These are phyloP conservation scores for Acronicta aceris DNA, from an alignment of 2,888 invertebrate species.

Conservation along the genomic window DNA sequence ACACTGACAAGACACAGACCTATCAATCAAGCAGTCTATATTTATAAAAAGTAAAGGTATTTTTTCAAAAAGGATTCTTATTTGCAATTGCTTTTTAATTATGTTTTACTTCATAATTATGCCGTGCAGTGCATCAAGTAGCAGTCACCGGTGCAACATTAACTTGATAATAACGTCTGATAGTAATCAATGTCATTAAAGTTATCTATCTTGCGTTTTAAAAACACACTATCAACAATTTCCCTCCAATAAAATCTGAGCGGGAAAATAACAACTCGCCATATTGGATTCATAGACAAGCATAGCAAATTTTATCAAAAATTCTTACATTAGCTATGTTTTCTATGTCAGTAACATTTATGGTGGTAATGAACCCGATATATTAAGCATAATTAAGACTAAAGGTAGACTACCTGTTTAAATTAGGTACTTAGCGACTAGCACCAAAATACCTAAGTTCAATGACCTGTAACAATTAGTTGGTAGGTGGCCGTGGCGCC, in stretches of 20 bases:
- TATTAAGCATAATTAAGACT: conserved; percentile 32
- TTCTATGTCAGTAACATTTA: conserved; percentile 37
- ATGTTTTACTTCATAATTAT: too few relatives aligned
- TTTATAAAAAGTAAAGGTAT: background rate
- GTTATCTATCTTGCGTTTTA: too few relatives aligned
- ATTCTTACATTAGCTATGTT: conserved; percentile 25
- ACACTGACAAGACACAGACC: background rate
- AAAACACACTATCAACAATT: background rate
- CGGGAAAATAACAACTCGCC: conserved; percentile 28
- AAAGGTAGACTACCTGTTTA: conserved; percentile 38
- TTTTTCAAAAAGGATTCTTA: background rate
- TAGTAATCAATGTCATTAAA: too few relatives aligned
- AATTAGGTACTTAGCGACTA: conserved; percentile 33
- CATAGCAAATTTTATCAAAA: conserved; percentile 15
- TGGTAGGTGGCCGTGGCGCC: conserved; percentile 13
- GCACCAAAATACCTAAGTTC: conserved; percentile 37
- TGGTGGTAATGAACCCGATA: conserved; percentile 40
- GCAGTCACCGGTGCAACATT: too few relatives aligned
- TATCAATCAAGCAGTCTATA: conserved; percentile 16
- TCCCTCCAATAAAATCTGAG: conserved; percentile 13
- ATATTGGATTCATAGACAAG: conserved; percentile 27
- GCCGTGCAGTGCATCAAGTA: too few relatives aligned
- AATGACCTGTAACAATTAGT: conserved; percentile 38
- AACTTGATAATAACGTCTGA: background rate
- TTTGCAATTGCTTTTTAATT: too few relatives aligned